Base-by-base conservation (phyloP, 2,888 invertebrate species). In the Orthosia cruda region DNA sequence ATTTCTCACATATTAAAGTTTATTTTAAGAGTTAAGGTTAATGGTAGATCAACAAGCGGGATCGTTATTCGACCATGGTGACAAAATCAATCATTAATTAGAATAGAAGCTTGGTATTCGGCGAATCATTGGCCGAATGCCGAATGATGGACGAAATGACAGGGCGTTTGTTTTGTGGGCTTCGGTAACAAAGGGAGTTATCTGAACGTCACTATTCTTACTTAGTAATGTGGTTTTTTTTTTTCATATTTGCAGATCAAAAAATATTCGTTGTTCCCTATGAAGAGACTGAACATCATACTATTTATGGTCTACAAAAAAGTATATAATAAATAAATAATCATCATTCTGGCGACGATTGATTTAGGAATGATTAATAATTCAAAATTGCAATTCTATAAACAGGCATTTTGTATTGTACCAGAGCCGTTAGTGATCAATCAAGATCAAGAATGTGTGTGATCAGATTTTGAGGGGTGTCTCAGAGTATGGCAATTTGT, bases 71-170 rank as follows among this genome's bases (percentile, higher is more conserved):
- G 90, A 89, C 87, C 88, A 85, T 87, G 91, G 93, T 92, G 93
- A 93, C 93, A 93, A 93, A 94, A 94, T n/a, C 93, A 94, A 92
- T 92, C 93, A 94, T 94, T 94, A 94, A 94, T 94, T 93, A 93
- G 91, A 91, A 89, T 88, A 92, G 91, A 92, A 92, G 89, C 92
- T 83, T 74, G 67, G 81, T 86, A 85, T 87, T 93, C 89, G 88
- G 92, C 93, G 90, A 94, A 94, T 94, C 93, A 94, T 94, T 94
- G 93, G 92, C 87, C 88, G 85, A 86, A 81, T 80, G 87, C 87
- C 87, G 86, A 85, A 82, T 82, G 85, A 84, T 85, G 87, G 87
- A 86, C 85, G 80, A 85, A 91, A 91, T 94, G 92, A 93, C 90
- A 88, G 74, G 64, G 89, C 91, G 87, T 89, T 93, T 92, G 89